Evolutionary conservation across 1,140 invertebrate genomes (phyloP).

Genomic region (Papilio glaucus): DNA sequence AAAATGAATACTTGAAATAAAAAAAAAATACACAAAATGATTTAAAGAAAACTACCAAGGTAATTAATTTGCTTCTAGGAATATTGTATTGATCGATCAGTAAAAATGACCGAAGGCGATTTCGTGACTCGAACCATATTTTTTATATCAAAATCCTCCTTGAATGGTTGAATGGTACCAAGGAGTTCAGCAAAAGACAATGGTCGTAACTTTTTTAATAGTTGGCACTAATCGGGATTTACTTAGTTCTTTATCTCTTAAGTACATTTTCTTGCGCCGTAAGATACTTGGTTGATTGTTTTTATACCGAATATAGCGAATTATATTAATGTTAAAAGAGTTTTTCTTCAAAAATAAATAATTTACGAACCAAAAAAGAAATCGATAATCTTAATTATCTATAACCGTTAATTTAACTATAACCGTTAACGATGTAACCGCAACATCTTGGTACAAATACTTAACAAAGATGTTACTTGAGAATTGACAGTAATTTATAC

Average conservation of each 20-base stretch:
- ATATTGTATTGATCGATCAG: conserved; percentile 12
- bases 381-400: too few relatives aligned
- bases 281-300: too few relatives aligned
- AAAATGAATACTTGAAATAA: background rate
- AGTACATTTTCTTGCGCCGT: background rate
- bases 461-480: too few relatives aligned
- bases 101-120: conserved; percentile 8
- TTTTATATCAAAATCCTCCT: background rate
- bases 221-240: background rate
- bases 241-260: background rate
- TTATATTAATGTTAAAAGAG: too few relatives aligned
- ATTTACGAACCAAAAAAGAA: too few relatives aligned
- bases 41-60: conserved; percentile 12
- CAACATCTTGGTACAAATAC: too few relatives aligned
- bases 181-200: background rate
- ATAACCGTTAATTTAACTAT: too few relatives aligned
- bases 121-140: background rate
- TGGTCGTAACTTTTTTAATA: background rate
- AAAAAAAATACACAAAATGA: conserved; percentile 5
- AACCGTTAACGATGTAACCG: too few relatives aligned
- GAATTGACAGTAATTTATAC: too few relatives aligned
- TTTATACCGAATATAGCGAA: too few relatives aligned
- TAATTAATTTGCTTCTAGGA: conserved; percentile 9
- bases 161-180: background rate
- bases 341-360: too few relatives aligned